Evolutionary conservation across 2,113 vertebrate genomes (phyloP), one percentile per base, ranked within the genome.

Genomic region (Nerophis ophidion): DNA sequence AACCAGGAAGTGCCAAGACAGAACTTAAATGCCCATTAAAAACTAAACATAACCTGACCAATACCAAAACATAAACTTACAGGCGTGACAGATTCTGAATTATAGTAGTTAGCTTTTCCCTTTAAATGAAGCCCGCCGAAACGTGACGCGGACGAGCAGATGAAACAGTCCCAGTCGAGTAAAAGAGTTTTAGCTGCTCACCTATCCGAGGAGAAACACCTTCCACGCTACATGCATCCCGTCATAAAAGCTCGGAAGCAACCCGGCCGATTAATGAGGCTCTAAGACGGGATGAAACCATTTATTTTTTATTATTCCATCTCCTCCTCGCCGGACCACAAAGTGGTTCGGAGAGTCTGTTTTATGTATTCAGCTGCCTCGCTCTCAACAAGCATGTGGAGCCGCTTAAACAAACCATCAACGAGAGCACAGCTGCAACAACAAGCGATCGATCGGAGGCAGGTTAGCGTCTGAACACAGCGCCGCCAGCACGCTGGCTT

Each of bases 361-460:
- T 98, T 99, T 98, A 99, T 98, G 95, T 99, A 97, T 98, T 96
- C 95, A 99, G 96, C 96, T 99, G 94, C 92, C 94, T 93, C 91
- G 87, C 92, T 91, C 93, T 93, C 92, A 92, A 94, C 93, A 93
- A 92, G 92, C 96, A 96, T 95, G 95, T 95, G 94, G 95, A 96
- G 93, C 87, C 90, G 91, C 94, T 99, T 98, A 98, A 97, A 96
- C 92, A 95, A 96, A 92, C 91, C 92, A 93, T 92, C 93, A 90
- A 90, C 91, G 68, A 87, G 89, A 91, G 89, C 91, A 91, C 95
- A 99, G 95, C 95, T 99, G 95, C 93, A 95, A 93, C 92, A 95
- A 95, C 92, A 95, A 90, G 89, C 77, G 92, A 95, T 95, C 94
- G 93, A 97, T 96, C 92, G 89, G 83, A 95, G 92, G 91, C 87